Evolutionary conservation across 2,113 vertebrate genomes (phyloP), one percentile per base, ranked within the genome.

Genomic region (Burhinus oedicnemus): DNA sequence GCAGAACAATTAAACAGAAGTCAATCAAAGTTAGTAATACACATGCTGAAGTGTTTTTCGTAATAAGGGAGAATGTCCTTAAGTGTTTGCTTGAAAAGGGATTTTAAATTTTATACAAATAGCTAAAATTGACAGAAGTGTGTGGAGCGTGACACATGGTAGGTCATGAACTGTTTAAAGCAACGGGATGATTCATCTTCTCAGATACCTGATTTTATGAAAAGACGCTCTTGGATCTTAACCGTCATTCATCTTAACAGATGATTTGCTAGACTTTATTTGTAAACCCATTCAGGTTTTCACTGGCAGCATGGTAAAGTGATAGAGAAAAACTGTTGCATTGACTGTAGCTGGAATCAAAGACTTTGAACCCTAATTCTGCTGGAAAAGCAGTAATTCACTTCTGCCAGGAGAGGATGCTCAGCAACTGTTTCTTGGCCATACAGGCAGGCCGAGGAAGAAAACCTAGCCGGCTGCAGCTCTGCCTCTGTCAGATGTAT

Each of bases 331-430:
- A 75, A 38, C 8, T 54, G 2, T 62, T 81, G 20, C 30, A 26
- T 34, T 70, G 75, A 32, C 20, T 62, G 38, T 38, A 74, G 62
- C 32, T 89, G 68, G 55, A 90, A 38, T 38, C 10, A 65, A 72
- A 65, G 19, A 6, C 25, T 58, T 60, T 23, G 40, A 76, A 94
- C 30, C 61, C 12, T 12, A 62, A 2, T 66, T 92, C 11, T 74
- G 62, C 47, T 75, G n/a, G 61, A 78, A 93, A 89, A 95, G 91
- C 72, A 96, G 26, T 97, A 87, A 78, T 72, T 72, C 4, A 8
- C 62, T 88, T 91, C 61, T 77, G 42, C 93, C 96, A 96, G 87
- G 49, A 97, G 97, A 80, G 95, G 96, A 57, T 82, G 87, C 83
- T 95, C 87, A 72, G 83, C 74, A 87, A 42, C 93, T 88, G 81